Conservation (phyloP, 2,797 vertebrate genomes). For the Eutrigla gurnardus region DNA sequence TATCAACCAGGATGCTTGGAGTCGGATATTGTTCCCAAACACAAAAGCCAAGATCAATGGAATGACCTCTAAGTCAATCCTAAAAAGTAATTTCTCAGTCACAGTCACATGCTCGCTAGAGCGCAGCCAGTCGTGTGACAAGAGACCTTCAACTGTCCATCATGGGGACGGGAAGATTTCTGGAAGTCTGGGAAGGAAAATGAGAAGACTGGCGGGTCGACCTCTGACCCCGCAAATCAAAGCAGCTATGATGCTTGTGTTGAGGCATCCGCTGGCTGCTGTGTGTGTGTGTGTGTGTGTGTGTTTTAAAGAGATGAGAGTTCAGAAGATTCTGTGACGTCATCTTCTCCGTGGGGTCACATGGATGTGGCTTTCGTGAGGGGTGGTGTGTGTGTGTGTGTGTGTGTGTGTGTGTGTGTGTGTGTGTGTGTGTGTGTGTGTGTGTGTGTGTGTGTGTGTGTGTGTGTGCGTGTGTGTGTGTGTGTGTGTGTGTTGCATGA, state of each 20-base stretch:
- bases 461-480: slow-evolving; percentile 7
- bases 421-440: too few species aligned
- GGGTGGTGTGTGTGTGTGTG: slow-evolving; percentile 9
- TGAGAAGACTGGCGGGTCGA: neutral
- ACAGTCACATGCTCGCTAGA: neutral
- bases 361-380: slow-evolving; percentile 23
- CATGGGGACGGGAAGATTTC: neutral
- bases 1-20: neutral
- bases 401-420: too few species aligned
- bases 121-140: neutral
- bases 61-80: neutral
- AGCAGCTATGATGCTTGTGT: slow-evolving; percentile 2
- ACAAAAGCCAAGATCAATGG: neutral
- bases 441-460: neutral
- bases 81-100: neutral
- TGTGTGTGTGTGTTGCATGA: too few species aligned
- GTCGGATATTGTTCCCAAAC: neutral
- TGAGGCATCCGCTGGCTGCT: slow-evolving; percentile 21
- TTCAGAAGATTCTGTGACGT: slow-evolving; percentile 63
- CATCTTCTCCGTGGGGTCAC: slow-evolving; percentile 37
- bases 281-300: slow-evolving; percentile 13
- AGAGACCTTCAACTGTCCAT: neutral
- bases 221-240: slow-evolving; percentile 31
- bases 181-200: neutral
- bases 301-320: slow-evolving; percentile 24